phyloP scores from a whole-genome alignment of 2,797 vertebrate species.

The Labeo calbasu region DNA sequence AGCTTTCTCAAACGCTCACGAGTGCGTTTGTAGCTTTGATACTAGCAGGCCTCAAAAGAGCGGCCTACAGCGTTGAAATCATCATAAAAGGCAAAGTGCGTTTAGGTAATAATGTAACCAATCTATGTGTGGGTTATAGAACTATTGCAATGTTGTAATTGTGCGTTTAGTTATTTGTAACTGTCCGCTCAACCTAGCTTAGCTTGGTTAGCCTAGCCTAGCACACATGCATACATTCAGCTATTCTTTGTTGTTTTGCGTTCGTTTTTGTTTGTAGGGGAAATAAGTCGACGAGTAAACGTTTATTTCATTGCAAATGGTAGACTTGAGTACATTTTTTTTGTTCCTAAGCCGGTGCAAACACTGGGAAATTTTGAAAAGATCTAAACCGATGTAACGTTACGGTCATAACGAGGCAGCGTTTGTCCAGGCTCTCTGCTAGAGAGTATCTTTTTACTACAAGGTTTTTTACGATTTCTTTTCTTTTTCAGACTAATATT shows the following conservation, averaged over 20 bases:
- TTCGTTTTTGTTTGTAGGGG: not conserved
- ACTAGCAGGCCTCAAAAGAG: conserved; percentile 17
- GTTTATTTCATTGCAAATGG: not conserved
- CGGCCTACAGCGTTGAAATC: not conserved
- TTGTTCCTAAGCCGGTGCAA: not conserved
- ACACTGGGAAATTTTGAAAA: not conserved
- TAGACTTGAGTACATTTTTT: not conserved
- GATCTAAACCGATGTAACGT: no score
- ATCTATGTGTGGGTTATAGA: not conserved
- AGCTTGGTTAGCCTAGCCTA: conserved; percentile 2
- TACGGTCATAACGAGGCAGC: not conserved
- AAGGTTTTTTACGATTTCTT: not conserved
- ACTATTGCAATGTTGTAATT: not conserved
- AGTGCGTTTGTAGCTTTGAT: not conserved
- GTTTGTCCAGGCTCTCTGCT: no score
- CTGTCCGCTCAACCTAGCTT: not conserved
- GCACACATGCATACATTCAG: not conserved
- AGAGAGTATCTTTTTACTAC: not conserved
- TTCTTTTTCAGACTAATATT: conserved; percentile 56
- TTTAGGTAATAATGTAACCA: not conserved
- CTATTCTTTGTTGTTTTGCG: not conserved
- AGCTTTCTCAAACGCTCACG: not conserved
- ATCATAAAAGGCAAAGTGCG: not conserved
- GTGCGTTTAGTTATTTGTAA: not conserved
- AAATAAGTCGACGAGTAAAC: not conserved